Evolutionary conservation across 2,113 vertebrate species (phyloP).

Genomic region (Mesoclemmys tuberculata): DNA sequence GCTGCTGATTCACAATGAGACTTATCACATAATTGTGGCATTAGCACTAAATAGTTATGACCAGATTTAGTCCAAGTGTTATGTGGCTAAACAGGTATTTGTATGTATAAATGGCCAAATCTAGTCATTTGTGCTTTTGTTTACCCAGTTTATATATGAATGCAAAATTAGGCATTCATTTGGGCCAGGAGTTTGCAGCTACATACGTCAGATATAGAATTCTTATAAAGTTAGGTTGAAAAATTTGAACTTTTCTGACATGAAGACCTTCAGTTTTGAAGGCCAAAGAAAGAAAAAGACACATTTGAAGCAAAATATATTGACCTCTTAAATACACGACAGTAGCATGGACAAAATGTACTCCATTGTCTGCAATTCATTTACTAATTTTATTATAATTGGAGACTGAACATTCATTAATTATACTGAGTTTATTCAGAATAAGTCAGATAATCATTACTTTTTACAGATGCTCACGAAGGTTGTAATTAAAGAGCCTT

Average conservation of each 20-base stretch:
- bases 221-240: neutral
- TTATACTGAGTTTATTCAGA: conserved; percentile 45
- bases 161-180: neutral
- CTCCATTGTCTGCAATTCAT: conserved; percentile 34
- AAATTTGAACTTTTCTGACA: neutral
- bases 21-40: neutral
- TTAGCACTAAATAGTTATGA: neutral
- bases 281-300: neutral
- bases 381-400: conserved; percentile 43
- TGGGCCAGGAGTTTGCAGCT: neutral
- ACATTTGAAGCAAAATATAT: neutral
- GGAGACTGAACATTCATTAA: conserved; percentile 52
- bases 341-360: neutral
- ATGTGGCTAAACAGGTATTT: neutral
- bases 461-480: conserved; percentile 27
- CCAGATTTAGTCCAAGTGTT: neutral
- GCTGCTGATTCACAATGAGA: neutral
- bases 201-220: accelerated
- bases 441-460: conserved; percentile 39
- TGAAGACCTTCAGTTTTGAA: neutral
- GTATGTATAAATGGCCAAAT: neutral
- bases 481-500: conserved; percentile 24
- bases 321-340: conserved; percentile 29
- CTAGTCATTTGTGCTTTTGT: neutral
- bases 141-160: neutral